phyloP scores from a whole-genome alignment of 2,797 vertebrate genomes.

The Poecilia gillii region DNA sequence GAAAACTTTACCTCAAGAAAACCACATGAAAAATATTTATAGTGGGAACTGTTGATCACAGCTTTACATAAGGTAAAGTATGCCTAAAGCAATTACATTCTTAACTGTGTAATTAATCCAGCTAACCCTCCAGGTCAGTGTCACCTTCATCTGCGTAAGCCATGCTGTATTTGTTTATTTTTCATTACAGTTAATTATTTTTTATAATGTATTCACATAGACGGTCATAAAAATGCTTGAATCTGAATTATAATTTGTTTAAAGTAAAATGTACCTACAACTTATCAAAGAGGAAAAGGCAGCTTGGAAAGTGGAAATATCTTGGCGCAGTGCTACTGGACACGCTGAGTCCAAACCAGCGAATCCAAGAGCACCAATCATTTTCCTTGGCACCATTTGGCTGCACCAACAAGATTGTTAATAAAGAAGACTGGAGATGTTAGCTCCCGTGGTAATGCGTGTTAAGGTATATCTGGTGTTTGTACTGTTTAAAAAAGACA shows the following conservation, averaged over 20 bases:
- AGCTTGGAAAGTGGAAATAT: neutral
- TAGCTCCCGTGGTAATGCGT: neutral
- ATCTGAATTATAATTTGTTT: neutral
- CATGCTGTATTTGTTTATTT: neutral
- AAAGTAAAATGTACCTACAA: too few species aligned
- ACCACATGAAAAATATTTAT: neutral
- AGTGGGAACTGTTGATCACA: neutral
- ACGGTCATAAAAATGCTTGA: neutral
- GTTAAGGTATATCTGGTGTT: neutral
- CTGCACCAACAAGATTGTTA: neutral
- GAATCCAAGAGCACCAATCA: neutral
- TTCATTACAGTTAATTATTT: neutral
- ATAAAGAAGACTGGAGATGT: neutral
- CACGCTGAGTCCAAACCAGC: neutral
- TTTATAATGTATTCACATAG: neutral
- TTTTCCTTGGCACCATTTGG: neutral
- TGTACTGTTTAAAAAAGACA: neutral
- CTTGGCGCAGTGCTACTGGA: neutral
- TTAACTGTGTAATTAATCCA: neutral
- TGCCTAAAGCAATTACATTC: neutral
- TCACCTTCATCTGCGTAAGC: neutral
- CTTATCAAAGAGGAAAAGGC: neutral
- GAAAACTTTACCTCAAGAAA: neutral
- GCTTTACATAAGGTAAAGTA: neutral
- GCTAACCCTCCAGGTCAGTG: neutral